Conservation (phyloP, 2,797 vertebrate genomes). For the Strix occidentalis region DNA sequence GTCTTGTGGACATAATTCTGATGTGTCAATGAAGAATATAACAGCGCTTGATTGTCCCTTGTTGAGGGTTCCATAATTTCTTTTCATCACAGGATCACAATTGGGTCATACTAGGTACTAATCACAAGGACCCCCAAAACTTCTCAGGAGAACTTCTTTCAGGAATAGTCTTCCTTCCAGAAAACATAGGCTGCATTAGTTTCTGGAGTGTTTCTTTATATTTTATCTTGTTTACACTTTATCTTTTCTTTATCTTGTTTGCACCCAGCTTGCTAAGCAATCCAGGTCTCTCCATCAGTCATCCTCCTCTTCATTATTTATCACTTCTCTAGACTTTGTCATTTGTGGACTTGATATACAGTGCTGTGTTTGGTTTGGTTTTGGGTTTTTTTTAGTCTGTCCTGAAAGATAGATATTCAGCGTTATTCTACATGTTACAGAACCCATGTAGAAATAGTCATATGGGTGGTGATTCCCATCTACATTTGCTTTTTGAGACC, state of each 20-base stretch:
- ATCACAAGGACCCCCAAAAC: not conserved
- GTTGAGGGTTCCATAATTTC: not conserved
- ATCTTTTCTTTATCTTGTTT: not conserved
- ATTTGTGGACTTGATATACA: not conserved
- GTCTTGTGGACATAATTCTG: not conserved
- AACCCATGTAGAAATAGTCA: not conserved
- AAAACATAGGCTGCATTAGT: not conserved
- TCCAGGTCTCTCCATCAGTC: not conserved
- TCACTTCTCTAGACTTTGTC: not conserved
- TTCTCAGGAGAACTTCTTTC: not conserved
- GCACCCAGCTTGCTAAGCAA: not conserved
- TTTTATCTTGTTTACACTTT: not conserved
- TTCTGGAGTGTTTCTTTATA: not conserved
- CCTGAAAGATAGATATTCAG: not conserved
- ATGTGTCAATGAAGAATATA: not conserved
- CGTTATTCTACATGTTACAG: not conserved
- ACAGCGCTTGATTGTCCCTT: not conserved
- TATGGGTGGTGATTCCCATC: not conserved
- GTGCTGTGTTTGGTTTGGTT: not conserved
- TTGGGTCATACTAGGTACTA: not conserved
- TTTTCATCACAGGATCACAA: not conserved
- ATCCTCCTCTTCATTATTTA: not conserved
- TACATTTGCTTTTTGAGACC: constrained; percentile 15
- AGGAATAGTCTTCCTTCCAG: not conserved
- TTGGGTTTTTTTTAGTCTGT: not conserved